These are phyloP conservation scores for Sebastes taczanowskii DNA, from an alignment of 2,797 vertebrate genomes.

Conservation along the genomic window DNA sequence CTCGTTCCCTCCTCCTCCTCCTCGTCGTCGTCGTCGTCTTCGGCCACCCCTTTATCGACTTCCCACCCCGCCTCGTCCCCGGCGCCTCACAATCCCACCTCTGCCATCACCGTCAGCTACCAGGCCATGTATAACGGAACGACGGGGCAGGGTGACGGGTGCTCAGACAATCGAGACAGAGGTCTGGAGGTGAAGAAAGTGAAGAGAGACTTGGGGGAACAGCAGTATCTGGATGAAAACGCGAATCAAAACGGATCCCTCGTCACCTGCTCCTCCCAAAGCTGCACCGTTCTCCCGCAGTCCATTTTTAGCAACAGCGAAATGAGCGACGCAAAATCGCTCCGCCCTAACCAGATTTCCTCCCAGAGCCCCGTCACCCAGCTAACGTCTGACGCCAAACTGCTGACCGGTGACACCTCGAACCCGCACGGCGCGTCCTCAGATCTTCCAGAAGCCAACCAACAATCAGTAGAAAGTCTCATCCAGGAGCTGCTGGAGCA, in stretches of 20 bases:
- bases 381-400: conserved; percentile 33
- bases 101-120: conserved; percentile 71
- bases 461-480: conserved; percentile 85
- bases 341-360: conserved; percentile 33
- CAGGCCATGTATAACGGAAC: conserved; percentile 82
- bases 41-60: conserved; percentile 18
- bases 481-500: conserved; percentile 86
- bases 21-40: conserved; percentile 42
- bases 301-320: conserved; percentile 56
- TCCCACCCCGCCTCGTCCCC: conserved; percentile 48
- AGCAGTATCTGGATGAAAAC: conserved; percentile 69
- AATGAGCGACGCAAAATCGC: conserved; percentile 35
- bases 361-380: conserved; percentile 44
- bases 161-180: conserved; percentile 72
- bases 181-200: conserved; percentile 89
- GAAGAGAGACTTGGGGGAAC: conserved; percentile 83
- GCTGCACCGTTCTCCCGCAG: conserved; percentile 35
- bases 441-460: conserved; percentile 62
- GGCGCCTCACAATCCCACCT: conserved; percentile 28
- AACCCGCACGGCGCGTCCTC: conserved; percentile 15
- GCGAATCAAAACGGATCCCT: conserved; percentile 74
- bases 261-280: conserved; percentile 49
- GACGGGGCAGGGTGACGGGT: conserved; percentile 51
- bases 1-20: conserved; percentile 52
- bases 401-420: conserved; percentile 42